Conservation (phyloP, 2,888 invertebrate species). For the Metellina segmentata region DNA sequence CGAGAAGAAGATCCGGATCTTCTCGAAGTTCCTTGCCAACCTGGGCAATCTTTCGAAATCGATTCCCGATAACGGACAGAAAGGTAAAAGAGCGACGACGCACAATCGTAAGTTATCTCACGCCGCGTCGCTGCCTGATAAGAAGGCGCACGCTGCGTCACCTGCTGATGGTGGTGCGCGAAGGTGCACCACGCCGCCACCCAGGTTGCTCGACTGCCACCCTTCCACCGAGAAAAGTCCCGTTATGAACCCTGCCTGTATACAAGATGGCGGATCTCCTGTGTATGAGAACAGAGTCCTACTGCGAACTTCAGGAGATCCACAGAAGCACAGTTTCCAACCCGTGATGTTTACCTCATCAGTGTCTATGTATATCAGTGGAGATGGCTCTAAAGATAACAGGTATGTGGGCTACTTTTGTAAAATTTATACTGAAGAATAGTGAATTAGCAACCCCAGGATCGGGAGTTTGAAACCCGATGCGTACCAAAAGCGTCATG, state of each 20-base stretch:
- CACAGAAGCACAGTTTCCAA: conserved; percentile 12
- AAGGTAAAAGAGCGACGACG: background rate
- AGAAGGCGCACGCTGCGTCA: background rate
- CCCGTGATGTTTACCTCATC: conserved; percentile 54
- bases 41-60: conserved; percentile 54
- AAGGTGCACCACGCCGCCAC: conserved; percentile 13
- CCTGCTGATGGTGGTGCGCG: background rate
- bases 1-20: conserved; percentile 57
- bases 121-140: background rate
- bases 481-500: too few species aligned
- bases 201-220: conserved; percentile 3
- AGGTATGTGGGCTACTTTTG: conserved; percentile 8
- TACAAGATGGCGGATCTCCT: background rate
- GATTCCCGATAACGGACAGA: conserved; percentile 26
- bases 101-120: background rate
- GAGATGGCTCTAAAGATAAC: background rate
- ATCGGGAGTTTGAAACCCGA: too few species aligned
- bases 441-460: too few species aligned
- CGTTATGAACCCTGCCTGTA: background rate
- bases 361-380: conserved; percentile 40
- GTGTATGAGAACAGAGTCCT: conserved; percentile 44
- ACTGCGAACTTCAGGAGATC: background rate
- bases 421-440: too few species aligned
- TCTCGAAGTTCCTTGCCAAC: conserved; percentile 56
- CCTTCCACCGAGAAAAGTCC: background rate